Base-by-base conservation (phyloP, 2,888 invertebrate species). In the Alentia gelatinosa region DNA sequence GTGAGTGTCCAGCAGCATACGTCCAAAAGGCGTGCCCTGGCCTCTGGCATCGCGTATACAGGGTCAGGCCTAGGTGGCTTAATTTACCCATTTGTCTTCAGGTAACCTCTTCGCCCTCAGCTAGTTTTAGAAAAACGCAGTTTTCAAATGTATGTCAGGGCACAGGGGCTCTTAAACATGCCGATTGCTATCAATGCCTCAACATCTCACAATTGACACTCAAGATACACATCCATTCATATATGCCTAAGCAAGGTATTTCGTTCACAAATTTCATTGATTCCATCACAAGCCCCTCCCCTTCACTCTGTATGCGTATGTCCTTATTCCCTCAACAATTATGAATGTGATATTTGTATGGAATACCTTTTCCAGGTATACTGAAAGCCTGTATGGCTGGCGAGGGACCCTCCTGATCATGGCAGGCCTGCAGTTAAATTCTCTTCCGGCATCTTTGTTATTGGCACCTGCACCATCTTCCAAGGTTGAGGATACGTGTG, bases 1-100 rank as follows among this genome's bases (percentile, higher is more conserved):
- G 83, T 83, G 3, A n/a, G 39, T 39, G 83, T 83, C 7, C 83
- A 83, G 26, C 83, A 83, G 26, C 83, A 83, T 23, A 83, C 83
- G 1, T n/a, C 39, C 39, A 23, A 39, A 23, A 19, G 83, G 37
- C 39, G 83, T 15, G 83, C 83, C 26, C n/a, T 83, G n/a, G 83
- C 83, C 19, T 15, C 39, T 19, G 83, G 83, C 83, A 83, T 83
- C 19, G 19, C 83, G 1, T 83, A 40, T 26, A 40, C 26, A 23
- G 83, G 83, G 39, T 83, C 83, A n/a, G 83, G 37, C 83, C 1
- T 83, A 4, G 83, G 83, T n/a, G 83, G 39, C 15, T 39, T 83
- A 23, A 35, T 4, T 30, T 40, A 26, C 23, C 83, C 83, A n/a
- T 39, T 83, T 0, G 1, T 83, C 15, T 40, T 40, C 83, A 83